Percentiles rank a stretch among this genome's conserved stretches.
Conservation (phyloP, 2,113 vertebrate species). For the Aegithalos caudatus region DNA sequence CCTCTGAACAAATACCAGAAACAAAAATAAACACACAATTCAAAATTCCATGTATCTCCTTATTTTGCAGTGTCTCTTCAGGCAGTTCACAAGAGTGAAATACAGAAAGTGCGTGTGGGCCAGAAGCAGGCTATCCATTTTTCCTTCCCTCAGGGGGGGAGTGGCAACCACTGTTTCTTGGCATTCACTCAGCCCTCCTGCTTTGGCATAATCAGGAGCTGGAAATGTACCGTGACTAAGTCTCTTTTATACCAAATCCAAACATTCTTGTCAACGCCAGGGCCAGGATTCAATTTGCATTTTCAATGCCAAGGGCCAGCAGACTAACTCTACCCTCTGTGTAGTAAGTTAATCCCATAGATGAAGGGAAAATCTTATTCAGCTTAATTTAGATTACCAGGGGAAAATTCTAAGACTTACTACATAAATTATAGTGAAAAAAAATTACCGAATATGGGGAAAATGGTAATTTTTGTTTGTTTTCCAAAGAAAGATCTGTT, state of each 20-base stretch:
- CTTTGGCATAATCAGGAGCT: constrained; percentile 52
- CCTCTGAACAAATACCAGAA: neutral
- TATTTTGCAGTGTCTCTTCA: neutral
- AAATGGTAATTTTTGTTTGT: neutral
- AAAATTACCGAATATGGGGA: neutral
- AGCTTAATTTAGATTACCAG: constrained; percentile 24
- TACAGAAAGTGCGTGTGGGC: neutral
- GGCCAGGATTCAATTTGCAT: constrained; percentile 12
- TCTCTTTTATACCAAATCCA: constrained; percentile 34
- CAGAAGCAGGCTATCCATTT: neutral
- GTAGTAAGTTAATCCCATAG: constrained; percentile 1
- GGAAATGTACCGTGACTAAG: constrained; percentile 51
- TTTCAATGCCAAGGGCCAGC: neutral
- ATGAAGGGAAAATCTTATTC: constrained; percentile 9
- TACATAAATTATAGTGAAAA: neutral
- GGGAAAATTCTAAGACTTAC: constrained; percentile 1
- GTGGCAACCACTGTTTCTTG: neutral
- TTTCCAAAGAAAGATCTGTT: neutral
- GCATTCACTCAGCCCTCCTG: constrained; percentile 5
- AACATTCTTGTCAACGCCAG: constrained; percentile 22
- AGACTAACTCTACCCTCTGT: neutral
- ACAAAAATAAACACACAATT: neutral
- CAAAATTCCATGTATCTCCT: neutral
- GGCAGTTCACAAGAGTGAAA: neutral
- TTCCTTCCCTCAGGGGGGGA: neutral